Evolutionary conservation across 2,113 vertebrate genomes (phyloP).

Genomic region (Entomyzon cyanotis): DNA sequence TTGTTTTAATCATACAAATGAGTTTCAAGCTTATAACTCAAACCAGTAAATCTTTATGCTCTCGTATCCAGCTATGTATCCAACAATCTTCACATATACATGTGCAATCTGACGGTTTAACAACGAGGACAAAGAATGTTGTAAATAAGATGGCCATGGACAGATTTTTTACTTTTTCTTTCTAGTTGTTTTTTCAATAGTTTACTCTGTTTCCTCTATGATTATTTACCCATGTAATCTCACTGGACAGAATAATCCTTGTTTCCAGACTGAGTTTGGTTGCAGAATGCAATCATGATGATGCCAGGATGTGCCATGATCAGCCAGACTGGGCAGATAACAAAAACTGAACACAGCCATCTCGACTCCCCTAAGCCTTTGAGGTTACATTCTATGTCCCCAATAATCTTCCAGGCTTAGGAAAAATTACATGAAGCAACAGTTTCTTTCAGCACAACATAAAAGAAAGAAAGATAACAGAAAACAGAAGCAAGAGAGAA

Average conservation of each 20-base stretch:
- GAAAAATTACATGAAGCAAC: not conserved
- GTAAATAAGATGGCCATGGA: not conserved
- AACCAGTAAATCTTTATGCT: not conserved
- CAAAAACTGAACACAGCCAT: not conserved
- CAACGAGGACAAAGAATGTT: not conserved
- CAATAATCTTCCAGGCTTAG: not conserved
- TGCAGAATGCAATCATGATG: not conserved
- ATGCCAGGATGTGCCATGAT: not conserved
- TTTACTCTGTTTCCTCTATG: not conserved
- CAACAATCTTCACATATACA: not conserved
- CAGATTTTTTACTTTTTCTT: not conserved
- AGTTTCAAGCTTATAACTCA: not conserved
- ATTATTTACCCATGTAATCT: not conserved
- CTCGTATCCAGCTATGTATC: fast-evolving
- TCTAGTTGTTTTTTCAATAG: not conserved
- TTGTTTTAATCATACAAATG: not conserved
- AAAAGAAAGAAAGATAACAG: not conserved
- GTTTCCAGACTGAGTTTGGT: not conserved
- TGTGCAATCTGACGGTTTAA: not conserved
- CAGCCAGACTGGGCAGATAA: not conserved
- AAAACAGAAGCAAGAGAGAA: not conserved
- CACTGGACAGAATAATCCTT: not conserved
- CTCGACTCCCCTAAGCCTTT: not conserved
- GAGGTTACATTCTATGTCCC: not conserved
- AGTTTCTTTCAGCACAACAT: not conserved